Evolutionary conservation across 2,888 invertebrate species (phyloP).

Genomic region (Apamea crenata): DNA sequence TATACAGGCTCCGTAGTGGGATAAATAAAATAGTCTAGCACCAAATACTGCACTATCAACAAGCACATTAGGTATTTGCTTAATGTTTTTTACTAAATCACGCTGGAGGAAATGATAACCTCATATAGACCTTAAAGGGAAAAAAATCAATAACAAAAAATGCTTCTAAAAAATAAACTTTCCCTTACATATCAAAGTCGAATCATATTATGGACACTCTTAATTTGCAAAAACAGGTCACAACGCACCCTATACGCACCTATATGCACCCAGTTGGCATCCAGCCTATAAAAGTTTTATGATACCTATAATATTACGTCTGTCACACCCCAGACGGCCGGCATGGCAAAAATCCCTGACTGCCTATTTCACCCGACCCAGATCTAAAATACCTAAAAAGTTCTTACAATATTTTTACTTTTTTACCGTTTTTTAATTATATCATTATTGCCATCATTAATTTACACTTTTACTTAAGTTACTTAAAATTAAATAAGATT

Average conservation of each 20-base stretch:
- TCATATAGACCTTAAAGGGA: background rate
- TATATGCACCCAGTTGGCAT: too few relatives aligned
- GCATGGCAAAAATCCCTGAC: background rate
- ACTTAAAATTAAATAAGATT: too few relatives aligned
- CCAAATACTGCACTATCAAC: background rate
- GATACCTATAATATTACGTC: background rate
- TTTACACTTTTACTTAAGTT: too few relatives aligned
- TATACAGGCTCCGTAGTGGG: background rate
- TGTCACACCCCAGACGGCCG: constrained; percentile 1
- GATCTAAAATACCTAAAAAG: background rate
- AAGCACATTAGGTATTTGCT: background rate
- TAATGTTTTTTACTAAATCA: background rate
- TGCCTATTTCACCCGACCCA: background rate
- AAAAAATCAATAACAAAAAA: background rate
- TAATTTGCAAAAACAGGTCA: background rate
- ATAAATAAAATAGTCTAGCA: background rate
- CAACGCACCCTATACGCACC: background rate
- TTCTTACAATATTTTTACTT: background rate
- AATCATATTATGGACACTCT: background rate
- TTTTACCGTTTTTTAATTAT: too few relatives aligned
- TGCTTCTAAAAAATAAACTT: background rate
- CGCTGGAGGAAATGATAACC: background rate
- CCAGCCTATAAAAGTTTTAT: constrained; percentile 13
- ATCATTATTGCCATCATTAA: too few relatives aligned
- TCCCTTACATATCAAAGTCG: too few relatives aligned